Base-by-base conservation (phyloP, 2,113 vertebrate genomes). In the Canis aureus region DNA sequence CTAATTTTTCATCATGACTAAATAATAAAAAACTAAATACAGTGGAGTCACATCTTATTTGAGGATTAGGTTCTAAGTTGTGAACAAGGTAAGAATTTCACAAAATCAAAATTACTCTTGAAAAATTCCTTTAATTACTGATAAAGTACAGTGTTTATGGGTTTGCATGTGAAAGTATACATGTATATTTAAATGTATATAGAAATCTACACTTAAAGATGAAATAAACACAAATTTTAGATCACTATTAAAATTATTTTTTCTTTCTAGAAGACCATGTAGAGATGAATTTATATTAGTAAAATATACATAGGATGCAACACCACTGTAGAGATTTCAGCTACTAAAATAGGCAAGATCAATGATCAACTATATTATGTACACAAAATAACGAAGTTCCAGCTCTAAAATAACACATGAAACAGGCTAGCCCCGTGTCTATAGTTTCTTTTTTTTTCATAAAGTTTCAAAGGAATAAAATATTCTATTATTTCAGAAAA, bases 391-490 rank as follows among this genome's bases (percentile, higher is more conserved):
- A 87, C 22, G 90, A 78, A 71, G 17, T 91, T 96, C 43, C 22
- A 90, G 53, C n/a, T 97, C 69, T 38, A 66, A 53, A 97, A 76
- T n/a, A 86, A 96, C 22, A 85, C 12, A 91, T 53, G 11, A 89
- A 96, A 89, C 7, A 95, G 16, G 60, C 22, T 73, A 96, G 73
- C 3, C 27, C 22, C n/a, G 78, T 73, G 94, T 64, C 89, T 19
- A 89, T 76, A 43, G 43, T 43, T 43, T 43, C 38, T 43, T 38
- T 38, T 43, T 43, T 43, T 43, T 64, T 85, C 23, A 89, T 76
- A 89, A 51, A 67, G 71, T 95, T 96, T 79, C 19, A 94, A 97
- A 97, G 49, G 8, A 89, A 94, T 91, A 93, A 91, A 94, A 97
- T 93, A 94, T 35, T 91, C 92, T 84, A 62, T 53, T 32, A 89